Conservation (phyloP, 2,888 invertebrate genomes). For the Ornithoptera alexandrae region DNA sequence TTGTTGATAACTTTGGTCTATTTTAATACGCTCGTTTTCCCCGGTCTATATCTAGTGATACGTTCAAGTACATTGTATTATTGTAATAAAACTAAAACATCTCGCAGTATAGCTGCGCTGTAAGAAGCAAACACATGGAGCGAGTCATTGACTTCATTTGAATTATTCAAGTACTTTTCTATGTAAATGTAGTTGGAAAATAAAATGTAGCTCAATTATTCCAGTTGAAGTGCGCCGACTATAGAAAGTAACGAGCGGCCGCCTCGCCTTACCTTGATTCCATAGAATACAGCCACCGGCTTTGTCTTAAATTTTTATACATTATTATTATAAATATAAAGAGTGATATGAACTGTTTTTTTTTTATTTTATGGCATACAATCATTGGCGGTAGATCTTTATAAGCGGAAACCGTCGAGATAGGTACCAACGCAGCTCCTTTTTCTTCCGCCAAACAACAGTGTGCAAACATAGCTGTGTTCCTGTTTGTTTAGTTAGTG, state of each 20-base stretch:
- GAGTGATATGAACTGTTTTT: too few relatives aligned
- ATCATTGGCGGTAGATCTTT: too few relatives aligned
- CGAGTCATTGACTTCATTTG: conserved; percentile 20
- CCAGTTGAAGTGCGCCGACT: conserved; percentile 16
- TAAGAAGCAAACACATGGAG: conserved; percentile 1
- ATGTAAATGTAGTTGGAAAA: conserved; percentile 14
- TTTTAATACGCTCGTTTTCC: too few relatives aligned
- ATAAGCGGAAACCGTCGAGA: too few relatives aligned
- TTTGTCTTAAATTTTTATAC: conserved; percentile 8
- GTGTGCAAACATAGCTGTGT: too few relatives aligned
- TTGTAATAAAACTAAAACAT: conserved; percentile 1
- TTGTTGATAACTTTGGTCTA: too few relatives aligned
- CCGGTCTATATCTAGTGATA: too few relatives aligned
- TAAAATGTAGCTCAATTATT: conserved; percentile 25
- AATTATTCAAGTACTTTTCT: conserved; percentile 12
- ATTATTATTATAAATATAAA: not conserved
- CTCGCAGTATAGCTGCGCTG: conserved; percentile 2
- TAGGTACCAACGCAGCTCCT: too few relatives aligned
- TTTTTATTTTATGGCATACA: too few relatives aligned
- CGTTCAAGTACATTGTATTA: not conserved
- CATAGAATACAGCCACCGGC: conserved; percentile 7
- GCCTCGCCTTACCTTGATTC: conserved; percentile 17
- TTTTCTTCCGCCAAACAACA: too few relatives aligned
- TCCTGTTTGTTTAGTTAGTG: too few relatives aligned
- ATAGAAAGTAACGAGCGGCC: conserved; percentile 14